These are phyloP conservation scores for Zaprionus capensis DNA, from an alignment of 1,140 invertebrate species.

Conservation along the genomic window DNA sequence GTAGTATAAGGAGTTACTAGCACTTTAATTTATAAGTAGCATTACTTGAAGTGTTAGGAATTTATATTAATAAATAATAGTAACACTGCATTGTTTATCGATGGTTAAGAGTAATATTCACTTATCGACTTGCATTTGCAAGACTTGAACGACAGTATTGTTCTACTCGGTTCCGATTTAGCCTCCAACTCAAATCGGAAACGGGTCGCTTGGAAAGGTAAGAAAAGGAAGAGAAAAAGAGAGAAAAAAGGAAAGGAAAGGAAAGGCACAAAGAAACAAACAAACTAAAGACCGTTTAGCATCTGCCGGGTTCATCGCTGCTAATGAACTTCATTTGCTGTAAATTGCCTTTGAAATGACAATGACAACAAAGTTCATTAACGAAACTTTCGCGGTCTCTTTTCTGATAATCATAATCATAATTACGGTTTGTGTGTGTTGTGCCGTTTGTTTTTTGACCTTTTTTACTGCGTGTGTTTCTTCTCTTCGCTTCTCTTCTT, in stretches of 20 bases:
- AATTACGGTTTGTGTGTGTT: slow-evolving; percentile 51
- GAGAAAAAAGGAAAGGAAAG: background rate
- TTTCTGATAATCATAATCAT: slow-evolving; percentile 37
- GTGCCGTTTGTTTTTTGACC: slow-evolving; percentile 44
- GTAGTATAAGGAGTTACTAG: too few species aligned
- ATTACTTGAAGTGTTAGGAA: too few species aligned
- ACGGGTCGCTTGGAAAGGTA: background rate
- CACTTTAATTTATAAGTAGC: too few species aligned
- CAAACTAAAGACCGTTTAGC: slow-evolving; percentile 39
- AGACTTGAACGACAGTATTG: background rate
- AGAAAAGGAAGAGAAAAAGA: background rate
- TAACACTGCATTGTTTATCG: background rate
- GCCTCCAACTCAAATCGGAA: background rate
- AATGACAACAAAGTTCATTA: slow-evolving; percentile 56
- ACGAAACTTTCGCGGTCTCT: slow-evolving; percentile 55
- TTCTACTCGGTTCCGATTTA: background rate
- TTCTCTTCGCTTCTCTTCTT: slow-evolving; percentile 11
- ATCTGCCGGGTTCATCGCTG: slow-evolving; percentile 8
- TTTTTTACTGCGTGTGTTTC: slow-evolving; percentile 16
- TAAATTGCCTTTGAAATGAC: slow-evolving; percentile 47
- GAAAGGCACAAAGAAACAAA: slow-evolving; percentile 14
- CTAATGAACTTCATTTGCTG: slow-evolving; percentile 56
- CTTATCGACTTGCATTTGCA: background rate
- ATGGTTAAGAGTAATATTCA: background rate
- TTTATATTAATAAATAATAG: too few species aligned